Evolutionary conservation across 2,797 vertebrate species (phyloP).

Genomic region (Smutsia gigantea): DNA sequence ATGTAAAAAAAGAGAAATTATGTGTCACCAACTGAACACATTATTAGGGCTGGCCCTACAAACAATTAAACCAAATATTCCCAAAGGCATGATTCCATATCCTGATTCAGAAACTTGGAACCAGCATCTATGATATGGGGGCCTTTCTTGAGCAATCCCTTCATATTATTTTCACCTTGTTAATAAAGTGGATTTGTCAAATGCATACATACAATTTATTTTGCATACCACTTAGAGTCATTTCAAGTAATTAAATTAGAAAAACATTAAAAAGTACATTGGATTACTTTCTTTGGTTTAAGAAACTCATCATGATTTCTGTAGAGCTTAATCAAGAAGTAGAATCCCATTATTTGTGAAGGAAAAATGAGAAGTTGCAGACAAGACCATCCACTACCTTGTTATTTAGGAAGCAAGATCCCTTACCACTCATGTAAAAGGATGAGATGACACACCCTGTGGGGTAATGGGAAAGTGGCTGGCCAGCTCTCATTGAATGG

Average conservation of each 20-base stretch:
- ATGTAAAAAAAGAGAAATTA: background rate
- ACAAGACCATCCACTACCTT: background rate
- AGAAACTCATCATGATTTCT: background rate
- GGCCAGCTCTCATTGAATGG: background rate
- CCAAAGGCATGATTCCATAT: background rate
- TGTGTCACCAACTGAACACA: background rate
- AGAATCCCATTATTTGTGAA: background rate
- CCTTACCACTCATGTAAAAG: background rate
- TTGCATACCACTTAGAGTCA: background rate
- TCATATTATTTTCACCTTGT: background rate
- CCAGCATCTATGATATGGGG: background rate
- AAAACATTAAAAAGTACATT: background rate
- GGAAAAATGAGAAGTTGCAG: background rate
- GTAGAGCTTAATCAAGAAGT: background rate
- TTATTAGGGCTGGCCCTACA: background rate
- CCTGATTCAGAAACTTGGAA: background rate
- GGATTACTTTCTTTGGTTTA: background rate
- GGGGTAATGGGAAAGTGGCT: background rate
- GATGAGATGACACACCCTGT: background rate
- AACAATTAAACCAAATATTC: background rate
- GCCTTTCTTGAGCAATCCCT: background rate
- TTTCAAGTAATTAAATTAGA: background rate
- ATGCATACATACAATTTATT: background rate
- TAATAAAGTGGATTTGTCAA: background rate
- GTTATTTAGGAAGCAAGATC: background rate